Percentiles rank a stretch among this genome's conserved stretches.
phyloP scores from a whole-genome alignment of 2,113 vertebrate species.

The Brachyistius frenatus region DNA sequence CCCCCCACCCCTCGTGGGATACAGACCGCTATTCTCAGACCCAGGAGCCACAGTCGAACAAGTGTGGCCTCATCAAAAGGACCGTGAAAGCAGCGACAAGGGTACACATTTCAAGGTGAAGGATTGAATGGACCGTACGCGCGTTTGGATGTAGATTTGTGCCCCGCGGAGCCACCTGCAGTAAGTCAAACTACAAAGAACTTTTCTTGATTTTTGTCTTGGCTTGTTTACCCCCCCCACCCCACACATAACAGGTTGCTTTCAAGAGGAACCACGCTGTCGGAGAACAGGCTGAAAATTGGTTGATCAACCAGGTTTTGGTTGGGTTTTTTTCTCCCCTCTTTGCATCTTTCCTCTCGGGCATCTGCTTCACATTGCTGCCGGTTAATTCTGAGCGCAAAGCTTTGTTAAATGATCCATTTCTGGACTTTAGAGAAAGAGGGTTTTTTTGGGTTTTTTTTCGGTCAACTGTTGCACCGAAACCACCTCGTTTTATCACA shows the following conservation, averaged over 20 bases:
- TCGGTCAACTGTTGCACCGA: conserved; percentile 39
- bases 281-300: not conserved
- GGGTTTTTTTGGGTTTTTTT: not conserved
- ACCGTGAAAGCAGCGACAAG: conserved; percentile 21
- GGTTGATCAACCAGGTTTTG: not conserved
- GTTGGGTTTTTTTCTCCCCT: not conserved
- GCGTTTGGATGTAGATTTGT: conserved; percentile 31
- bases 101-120: conserved; percentile 43
- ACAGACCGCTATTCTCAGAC: conserved; percentile 68
- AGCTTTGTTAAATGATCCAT: not conserved
- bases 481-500: not conserved
- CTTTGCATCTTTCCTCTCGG: conserved; percentile 12
- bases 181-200: conserved; percentile 63
- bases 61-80: conserved; percentile 55
- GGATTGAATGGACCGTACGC: conserved; percentile 11
- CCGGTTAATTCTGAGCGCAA: not conserved
- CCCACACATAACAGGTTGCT: conserved; percentile 18
- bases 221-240: not conserved
- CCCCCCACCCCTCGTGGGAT: conserved; percentile 38
- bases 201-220: conserved; percentile 31
- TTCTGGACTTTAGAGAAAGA: not conserved
- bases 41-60: conserved; percentile 25
- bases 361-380: not conserved
- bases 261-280: not conserved
- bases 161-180: not conserved